A percentile compares a stretch with the other conserved stretches of the same genome.
These are phyloP conservation scores for Camelus bactrianus DNA, from an alignment of 2,113 vertebrate genomes.

Conservation along the genomic window DNA sequence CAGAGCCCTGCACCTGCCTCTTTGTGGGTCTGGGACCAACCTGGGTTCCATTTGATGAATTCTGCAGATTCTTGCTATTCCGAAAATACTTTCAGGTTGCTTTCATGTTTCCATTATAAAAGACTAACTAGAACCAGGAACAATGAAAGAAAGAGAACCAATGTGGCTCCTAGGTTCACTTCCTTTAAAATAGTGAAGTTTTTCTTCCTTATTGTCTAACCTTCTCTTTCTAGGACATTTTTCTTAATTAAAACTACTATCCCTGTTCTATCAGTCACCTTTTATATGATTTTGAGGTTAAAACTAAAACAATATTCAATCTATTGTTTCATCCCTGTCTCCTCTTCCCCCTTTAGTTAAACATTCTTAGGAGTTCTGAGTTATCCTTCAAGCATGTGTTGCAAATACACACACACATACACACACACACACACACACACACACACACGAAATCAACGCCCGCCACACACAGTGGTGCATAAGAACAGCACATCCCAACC, in stretches of 20 bases:
- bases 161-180: neutral
- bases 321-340: neutral
- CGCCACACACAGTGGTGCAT: neutral
- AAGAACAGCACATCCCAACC: neutral
- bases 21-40: neutral
- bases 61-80: neutral
- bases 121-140: neutral
- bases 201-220: neutral
- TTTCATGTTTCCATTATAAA: neutral
- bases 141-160: neutral
- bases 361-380: neutral
- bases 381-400: neutral
- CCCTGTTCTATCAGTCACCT: neutral
- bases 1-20: neutral
- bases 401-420: neutral
- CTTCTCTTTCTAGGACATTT: neutral
- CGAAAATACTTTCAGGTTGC: neutral
- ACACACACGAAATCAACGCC: neutral
- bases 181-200: neutral
- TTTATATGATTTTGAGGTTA: neutral
- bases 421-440: too few species aligned
- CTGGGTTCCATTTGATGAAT: neutral
- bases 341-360: neutral
- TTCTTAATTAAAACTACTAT: slow-evolving; percentile 6
- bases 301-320: neutral